phyloP scores from a whole-genome alignment of 2,797 vertebrate genomes.

The Enteromius trimaculatus region DNA sequence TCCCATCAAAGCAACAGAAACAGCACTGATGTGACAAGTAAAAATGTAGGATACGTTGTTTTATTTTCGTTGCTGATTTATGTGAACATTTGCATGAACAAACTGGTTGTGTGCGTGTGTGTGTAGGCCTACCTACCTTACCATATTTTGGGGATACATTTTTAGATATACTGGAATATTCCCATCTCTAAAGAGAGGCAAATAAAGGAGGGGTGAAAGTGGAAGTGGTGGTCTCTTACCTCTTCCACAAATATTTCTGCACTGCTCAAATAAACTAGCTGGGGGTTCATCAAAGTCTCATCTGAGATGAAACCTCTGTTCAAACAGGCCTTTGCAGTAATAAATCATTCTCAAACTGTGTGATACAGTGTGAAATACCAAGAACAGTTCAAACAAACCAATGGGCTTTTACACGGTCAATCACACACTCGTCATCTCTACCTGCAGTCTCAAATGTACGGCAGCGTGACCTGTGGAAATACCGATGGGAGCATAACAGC shows the following conservation, averaged over 20 bases:
- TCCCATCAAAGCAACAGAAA: constrained; percentile 30
- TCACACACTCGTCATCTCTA: constrained; percentile 41
- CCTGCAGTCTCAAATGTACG: constrained; percentile 12
- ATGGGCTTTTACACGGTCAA: constrained; percentile 38
- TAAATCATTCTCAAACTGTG: constrained; percentile 44
- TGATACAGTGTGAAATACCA: constrained; percentile 40
- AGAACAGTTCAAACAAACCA: constrained; percentile 31
- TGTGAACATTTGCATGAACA: constrained; percentile 23
- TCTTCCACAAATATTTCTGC: constrained; percentile 46
- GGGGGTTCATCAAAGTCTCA: constrained; percentile 50
- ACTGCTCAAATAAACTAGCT: constrained; percentile 34
- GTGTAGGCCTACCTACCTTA: not conserved
- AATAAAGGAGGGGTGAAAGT: constrained; percentile 17
- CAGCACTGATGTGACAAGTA: constrained; percentile 34
- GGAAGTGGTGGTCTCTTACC: constrained; percentile 11
- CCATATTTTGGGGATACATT: not conserved
- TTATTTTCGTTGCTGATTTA: constrained; percentile 24
- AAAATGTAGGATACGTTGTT: constrained; percentile 39
- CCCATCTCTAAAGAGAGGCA: constrained; percentile 10
- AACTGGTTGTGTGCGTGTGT: constrained; percentile 8
- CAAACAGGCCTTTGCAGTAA: constrained; percentile 24
- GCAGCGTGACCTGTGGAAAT: constrained; percentile 30
- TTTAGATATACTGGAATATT: not conserved
- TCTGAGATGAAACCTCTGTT: constrained; percentile 29
- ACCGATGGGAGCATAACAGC: not conserved